Percentiles rank a stretch among this genome's conserved stretches.
Evolutionary conservation across 2,888 invertebrate genomes (phyloP).

Genomic region (Sinelater perroti): DNA sequence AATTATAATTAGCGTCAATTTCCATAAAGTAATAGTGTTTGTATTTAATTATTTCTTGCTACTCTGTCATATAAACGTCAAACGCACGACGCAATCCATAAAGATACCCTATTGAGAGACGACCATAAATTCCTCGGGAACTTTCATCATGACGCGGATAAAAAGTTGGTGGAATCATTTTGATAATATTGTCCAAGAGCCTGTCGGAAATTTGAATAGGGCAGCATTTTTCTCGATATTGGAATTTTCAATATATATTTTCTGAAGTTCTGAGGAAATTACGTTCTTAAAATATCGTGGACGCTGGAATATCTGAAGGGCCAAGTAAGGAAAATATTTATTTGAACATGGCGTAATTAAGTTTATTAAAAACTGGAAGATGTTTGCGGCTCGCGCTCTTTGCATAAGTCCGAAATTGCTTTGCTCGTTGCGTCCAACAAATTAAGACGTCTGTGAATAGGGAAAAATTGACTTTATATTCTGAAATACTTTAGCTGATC

Average conservation of each 20-base stretch:
- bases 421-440: too few species aligned
- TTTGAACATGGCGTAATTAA: slow-evolving; percentile 17
- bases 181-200: slow-evolving; percentile 38
- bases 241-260: slow-evolving; percentile 43
- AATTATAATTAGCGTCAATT: too few species aligned
- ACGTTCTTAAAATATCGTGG: slow-evolving; percentile 41
- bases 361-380: slow-evolving; percentile 1
- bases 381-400: neutral
- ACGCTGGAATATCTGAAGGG: slow-evolving; percentile 27
- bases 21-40: too few species aligned
- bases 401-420: too few species aligned
- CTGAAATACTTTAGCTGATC: too few species aligned
- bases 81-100: slow-evolving; percentile 4
- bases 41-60: too few species aligned
- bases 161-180: slow-evolving; percentile 36
- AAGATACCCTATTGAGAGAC: slow-evolving; percentile 8
- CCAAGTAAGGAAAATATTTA: slow-evolving; percentile 16
- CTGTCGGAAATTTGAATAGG: slow-evolving; percentile 41
- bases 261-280: slow-evolving; percentile 39
- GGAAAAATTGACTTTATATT: too few species aligned
- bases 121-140: slow-evolving; percentile 29
- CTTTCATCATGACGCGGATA: slow-evolving; percentile 26
- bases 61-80: too few species aligned
- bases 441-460: too few species aligned
- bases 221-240: slow-evolving; percentile 41